phyloP scores from a whole-genome alignment of 2,113 vertebrate species.

The Pseudonaja textilis region DNA sequence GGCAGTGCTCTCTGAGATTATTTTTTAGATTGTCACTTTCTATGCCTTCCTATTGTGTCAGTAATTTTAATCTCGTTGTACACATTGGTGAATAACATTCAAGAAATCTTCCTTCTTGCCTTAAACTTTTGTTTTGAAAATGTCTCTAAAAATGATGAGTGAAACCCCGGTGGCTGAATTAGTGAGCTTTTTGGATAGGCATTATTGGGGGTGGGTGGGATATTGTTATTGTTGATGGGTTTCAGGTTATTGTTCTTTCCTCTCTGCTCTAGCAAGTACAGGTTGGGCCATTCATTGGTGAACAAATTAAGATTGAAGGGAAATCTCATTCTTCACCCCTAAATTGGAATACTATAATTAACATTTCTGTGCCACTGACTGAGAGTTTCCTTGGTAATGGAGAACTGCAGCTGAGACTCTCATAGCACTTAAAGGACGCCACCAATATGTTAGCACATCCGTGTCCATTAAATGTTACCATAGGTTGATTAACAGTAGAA shows the following conservation, averaged over 20 bases:
- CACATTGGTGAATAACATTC: background rate
- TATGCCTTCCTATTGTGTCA: background rate
- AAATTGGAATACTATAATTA: slow-evolving; percentile 29
- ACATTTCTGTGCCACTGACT: slow-evolving; percentile 17
- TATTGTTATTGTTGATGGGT: background rate
- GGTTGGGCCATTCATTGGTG: background rate
- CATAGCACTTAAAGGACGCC: background rate
- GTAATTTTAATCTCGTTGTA: background rate
- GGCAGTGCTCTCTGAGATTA: background rate
- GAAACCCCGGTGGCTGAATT: background rate
- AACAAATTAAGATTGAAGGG: slow-evolving; percentile 22
- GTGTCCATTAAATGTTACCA: slow-evolving; percentile 7
- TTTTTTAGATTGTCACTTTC: background rate
- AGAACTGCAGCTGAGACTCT: background rate
- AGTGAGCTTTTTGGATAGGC: background rate
- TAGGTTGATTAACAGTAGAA: background rate
- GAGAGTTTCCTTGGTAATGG: slow-evolving; percentile 17
- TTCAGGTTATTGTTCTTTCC: background rate
- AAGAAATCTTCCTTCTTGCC: background rate
- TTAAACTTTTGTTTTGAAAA: background rate
- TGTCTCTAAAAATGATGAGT: background rate
- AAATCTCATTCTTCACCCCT: slow-evolving; percentile 15
- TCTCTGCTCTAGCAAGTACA: slow-evolving; percentile 20
- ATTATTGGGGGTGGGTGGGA: background rate
- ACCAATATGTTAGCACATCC: slow-evolving; percentile 12